These are phyloP conservation scores for Podarcis cretensis DNA, from an alignment of 2,113 vertebrate species.

Conservation along the genomic window DNA sequence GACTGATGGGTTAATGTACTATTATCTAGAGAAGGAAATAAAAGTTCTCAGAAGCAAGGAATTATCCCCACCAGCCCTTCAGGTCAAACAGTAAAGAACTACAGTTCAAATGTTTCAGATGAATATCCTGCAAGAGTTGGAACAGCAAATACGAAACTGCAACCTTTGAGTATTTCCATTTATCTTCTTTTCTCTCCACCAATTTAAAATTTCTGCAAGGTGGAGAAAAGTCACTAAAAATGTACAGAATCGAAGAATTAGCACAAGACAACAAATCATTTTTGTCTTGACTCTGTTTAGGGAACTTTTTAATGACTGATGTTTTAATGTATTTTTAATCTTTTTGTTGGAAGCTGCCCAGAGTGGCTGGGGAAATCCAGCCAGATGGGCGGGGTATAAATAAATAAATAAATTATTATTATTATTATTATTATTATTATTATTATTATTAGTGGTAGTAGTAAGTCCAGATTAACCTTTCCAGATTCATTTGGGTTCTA, in stretches of 20 bases:
- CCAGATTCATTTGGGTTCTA: conserved; percentile 60
- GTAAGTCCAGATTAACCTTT: conserved; percentile 30
- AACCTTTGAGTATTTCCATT: conserved; percentile 18
- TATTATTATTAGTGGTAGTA: too few relatives aligned
- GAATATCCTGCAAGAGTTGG: not conserved
- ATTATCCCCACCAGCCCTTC: not conserved
- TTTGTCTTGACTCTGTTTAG: conserved; percentile 52
- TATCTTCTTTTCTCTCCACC: not conserved
- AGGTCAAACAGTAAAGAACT: not conserved
- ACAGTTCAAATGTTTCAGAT: conserved; percentile 27
- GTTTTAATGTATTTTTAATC: too few relatives aligned
- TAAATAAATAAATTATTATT: too few relatives aligned
- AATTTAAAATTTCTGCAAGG: conserved; percentile 4
- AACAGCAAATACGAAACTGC: conserved; percentile 2
- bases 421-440: too few relatives aligned
- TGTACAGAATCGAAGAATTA: not conserved
- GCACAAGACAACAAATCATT: conserved; percentile 12
- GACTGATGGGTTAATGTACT: conserved; percentile 13
- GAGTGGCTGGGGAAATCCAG: too few relatives aligned
- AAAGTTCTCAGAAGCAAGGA: not conserved
- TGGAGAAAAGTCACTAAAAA: conserved; percentile 29
- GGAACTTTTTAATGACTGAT: conserved; percentile 32
- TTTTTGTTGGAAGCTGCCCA: too few relatives aligned
- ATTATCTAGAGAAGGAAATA: conserved; percentile 1
- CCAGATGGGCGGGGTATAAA: too few relatives aligned